Percentiles rank a stretch among this genome's conserved stretches.
Evolutionary conservation across 2,113 vertebrate species (phyloP).

Genomic region (Pelodiscus sinensis): DNA sequence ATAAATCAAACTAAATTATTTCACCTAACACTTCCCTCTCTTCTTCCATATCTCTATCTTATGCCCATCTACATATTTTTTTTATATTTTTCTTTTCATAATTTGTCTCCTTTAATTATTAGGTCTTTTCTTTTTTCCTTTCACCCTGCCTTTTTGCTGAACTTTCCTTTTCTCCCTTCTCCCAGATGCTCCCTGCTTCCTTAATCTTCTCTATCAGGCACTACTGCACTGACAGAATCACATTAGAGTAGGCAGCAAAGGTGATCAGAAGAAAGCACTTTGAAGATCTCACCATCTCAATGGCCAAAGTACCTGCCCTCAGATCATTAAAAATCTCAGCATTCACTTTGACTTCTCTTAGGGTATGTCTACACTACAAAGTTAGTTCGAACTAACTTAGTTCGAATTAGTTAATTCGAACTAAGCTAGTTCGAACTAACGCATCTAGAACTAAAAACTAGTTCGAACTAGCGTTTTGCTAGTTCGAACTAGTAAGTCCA

Average conservation of each 20-base stretch:
- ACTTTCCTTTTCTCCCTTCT: not conserved
- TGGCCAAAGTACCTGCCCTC: not conserved
- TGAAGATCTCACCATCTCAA: slow-evolving; percentile 5
- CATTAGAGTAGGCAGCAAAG: not conserved
- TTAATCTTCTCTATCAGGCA: not conserved
- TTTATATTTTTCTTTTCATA: not conserved
- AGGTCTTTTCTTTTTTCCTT: not conserved
- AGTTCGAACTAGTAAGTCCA: too few species aligned
- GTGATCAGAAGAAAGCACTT: not conserved
- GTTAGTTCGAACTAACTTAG: too few species aligned
- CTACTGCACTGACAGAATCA: not conserved
- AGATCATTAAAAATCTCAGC: not conserved
- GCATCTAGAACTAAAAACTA: too few species aligned
- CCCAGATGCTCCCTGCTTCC: not conserved
- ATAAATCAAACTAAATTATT: not conserved
- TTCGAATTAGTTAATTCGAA: too few species aligned
- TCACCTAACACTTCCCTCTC: not conserved
- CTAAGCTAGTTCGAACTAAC: too few species aligned
- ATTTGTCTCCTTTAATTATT: not conserved
- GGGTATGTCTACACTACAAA: too few species aligned
- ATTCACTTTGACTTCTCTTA: not conserved
- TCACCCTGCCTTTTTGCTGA: not conserved
- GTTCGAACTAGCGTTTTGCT: too few species aligned
- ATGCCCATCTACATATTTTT: not conserved
- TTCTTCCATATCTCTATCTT: not conserved